phyloP scores from a whole-genome alignment of 2,888 invertebrate genomes.

The Temnothorax unifasciatus region DNA sequence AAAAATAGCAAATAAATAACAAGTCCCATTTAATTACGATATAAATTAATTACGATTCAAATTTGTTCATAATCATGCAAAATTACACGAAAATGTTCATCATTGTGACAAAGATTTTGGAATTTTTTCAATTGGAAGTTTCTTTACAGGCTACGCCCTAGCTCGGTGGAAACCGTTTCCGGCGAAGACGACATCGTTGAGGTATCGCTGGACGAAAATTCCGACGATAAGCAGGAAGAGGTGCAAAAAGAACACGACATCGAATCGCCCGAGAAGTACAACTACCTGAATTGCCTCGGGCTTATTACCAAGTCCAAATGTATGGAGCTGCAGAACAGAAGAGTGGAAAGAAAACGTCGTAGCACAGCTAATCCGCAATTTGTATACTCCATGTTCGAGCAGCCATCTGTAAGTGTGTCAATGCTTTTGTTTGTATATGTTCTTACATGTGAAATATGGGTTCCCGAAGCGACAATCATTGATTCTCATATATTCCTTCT shows the following conservation, averaged over 20 bases:
- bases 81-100: background rate
- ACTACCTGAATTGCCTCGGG: slow-evolving; percentile 86
- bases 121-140: slow-evolving; percentile 9
- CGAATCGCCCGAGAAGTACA: slow-evolving; percentile 80
- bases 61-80: background rate
- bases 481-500: background rate
- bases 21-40: background rate
- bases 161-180: slow-evolving; percentile 81
- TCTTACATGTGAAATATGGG: background rate
- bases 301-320: slow-evolving; percentile 87
- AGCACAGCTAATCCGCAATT: slow-evolving; percentile 88
- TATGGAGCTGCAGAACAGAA: slow-evolving; percentile 87
- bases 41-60: background rate
- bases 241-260: slow-evolving; percentile 45
- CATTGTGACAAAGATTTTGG: background rate
- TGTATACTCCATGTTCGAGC: slow-evolving; percentile 86
- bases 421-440: background rate
- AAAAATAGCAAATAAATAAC: background rate
- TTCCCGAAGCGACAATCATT: background rate
- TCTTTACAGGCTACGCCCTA: slow-evolving; percentile 74
- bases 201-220: slow-evolving; percentile 78
- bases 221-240: slow-evolving; percentile 68
- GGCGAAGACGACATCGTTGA: slow-evolving; percentile 81
- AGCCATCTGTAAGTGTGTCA: slow-evolving; percentile 78
- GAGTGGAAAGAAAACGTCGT: slow-evolving; percentile 87